These are phyloP conservation scores for Ceratina australensis DNA, from an alignment of 1,140 invertebrate genomes.

Conservation along the genomic window DNA sequence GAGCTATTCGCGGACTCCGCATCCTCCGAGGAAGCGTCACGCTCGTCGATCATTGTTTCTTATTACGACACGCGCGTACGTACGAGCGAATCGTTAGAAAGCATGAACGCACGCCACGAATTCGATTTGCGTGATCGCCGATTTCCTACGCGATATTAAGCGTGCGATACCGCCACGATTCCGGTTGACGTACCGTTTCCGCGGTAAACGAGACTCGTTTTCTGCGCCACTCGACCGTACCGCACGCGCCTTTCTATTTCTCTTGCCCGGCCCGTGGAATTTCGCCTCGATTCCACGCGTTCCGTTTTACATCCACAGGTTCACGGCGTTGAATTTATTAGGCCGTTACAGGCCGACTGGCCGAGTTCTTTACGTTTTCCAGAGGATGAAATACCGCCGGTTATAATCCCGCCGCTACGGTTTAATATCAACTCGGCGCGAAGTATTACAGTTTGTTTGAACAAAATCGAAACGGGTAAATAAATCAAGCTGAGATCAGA, in stretches of 20 bases:
- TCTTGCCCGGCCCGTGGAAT: background rate
- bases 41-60: background rate
- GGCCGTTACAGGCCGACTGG: no score
- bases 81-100: slow-evolving; percentile 19
- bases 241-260: slow-evolving; percentile 33
- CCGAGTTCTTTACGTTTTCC: no score
- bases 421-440: background rate
- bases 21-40: background rate
- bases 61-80: background rate
- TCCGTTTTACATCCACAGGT: background rate
- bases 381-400: no score
- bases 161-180: slow-evolving; percentile 25
- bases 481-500: background rate
- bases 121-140: slow-evolving; percentile 21
- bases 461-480: no score
- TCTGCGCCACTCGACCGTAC: slow-evolving; percentile 35
- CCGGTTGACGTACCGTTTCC: slow-evolving; percentile 30
- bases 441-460: no score
- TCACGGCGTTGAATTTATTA: no score
- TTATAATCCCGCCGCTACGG: no score
- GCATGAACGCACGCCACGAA: slow-evolving; percentile 9
- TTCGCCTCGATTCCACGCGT: slow-evolving; percentile 2
- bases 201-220: slow-evolving; percentile 39
- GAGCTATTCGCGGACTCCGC: background rate
- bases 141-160: slow-evolving; percentile 30